Base-by-base conservation (phyloP, 2,888 invertebrate species). In the Eupithecia abbreviata region DNA sequence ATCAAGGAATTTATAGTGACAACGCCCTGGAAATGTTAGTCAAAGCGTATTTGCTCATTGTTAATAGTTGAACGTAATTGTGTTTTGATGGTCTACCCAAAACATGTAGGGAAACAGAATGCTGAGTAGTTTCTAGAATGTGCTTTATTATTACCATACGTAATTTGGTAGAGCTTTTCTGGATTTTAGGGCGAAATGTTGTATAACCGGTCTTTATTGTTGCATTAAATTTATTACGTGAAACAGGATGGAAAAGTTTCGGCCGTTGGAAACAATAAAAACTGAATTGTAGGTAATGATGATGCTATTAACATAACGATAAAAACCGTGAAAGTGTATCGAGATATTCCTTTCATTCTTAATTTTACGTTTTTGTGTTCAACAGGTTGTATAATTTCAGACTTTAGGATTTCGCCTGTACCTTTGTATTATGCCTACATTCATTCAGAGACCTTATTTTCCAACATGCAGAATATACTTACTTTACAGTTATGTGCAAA, bases 281-380 rank as follows among this genome's bases (percentile, higher is more conserved):
- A n/a, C n/a, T 55, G 30, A 15, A 66, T 43, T 66, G 42, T 15
- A 41, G n/a, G 9, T 45, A 45, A 15, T n/a, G 9, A n/a, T 9
- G n/a, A 68, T 66, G 70, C 58, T 69, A 45, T 75, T n/a, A 58
- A 12, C n/a, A 15, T 13, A 73, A 55, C 55, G 55, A 55, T 66
- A 47, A 77, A 77, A 74, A 67, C 58, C 77, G 58, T 42, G 77
- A 77, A 77, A 77, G 77, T 77, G 77, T 71, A 58, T 77, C 55
- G 9, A 45, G 15, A 71, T 43, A n/a, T 18, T 43, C 42, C 15
- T 15, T n/a, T 51, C 9, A 9, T 58, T 58, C 9, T 18, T 7
- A 58, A 58, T 7, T 9, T 58, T n/a, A 55, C 55, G n/a, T 3
- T 6, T 65, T 72, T 65, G 2, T 10, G 41, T 66, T 66, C 13